Evolutionary conservation across 1,140 invertebrate species (phyloP).

Genomic region (Heliconius melpomene): DNA sequence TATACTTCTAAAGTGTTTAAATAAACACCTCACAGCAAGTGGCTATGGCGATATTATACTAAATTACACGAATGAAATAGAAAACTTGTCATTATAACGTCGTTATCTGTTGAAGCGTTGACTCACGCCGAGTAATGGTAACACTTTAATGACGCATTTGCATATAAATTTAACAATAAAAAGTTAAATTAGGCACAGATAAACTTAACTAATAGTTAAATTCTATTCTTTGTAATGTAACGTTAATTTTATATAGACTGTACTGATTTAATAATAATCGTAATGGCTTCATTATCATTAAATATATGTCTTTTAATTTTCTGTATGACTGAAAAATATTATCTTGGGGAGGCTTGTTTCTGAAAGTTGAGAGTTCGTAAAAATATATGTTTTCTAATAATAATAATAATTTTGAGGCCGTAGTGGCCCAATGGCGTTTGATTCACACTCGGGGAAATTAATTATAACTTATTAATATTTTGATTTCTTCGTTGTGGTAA

Average conservation of each 20-base stretch:
- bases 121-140: constrained; percentile 1
- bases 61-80: constrained; percentile 4
- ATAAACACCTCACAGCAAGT: not conserved
- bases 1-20: not conserved
- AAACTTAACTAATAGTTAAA: not conserved
- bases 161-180: constrained; percentile 10
- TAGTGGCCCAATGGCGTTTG: no score
- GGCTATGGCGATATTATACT: not conserved
- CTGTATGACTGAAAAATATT: no score
- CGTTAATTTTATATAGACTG: not conserved
- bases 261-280: no score
- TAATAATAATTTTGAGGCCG: no score
- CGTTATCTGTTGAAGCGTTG: not conserved
- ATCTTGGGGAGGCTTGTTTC: no score
- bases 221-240: not conserved
- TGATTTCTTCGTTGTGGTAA: no score
- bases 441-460: no score
- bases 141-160: not conserved
- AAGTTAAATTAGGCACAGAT: not conserved
- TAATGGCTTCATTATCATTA: no score
- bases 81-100: constrained; percentile 12
- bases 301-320: no score
- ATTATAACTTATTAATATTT: no score
- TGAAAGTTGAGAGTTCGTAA: no score
- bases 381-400: no score